phyloP scores from a whole-genome alignment of 2,888 invertebrate genomes.

The Drosophila paranaensis region DNA sequence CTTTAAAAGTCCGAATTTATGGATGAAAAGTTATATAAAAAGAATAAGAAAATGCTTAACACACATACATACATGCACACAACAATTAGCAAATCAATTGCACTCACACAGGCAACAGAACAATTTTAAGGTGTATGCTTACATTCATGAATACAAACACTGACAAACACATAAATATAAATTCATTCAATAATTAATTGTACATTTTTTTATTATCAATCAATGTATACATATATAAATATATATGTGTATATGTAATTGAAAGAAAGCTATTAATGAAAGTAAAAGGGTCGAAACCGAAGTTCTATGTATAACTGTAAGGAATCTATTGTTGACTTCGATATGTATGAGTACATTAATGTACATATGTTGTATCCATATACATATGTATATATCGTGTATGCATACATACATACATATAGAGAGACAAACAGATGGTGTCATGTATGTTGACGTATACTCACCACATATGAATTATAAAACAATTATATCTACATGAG shows the following conservation, averaged over 20 bases:
- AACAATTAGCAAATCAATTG: slow-evolving; percentile 65
- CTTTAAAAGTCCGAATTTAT: slow-evolving; percentile 82
- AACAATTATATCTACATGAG: slow-evolving; percentile 21
- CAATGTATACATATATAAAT: slow-evolving; percentile 36
- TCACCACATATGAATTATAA: slow-evolving; percentile 52
- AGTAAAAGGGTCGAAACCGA: slow-evolving; percentile 20
- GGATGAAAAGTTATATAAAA: slow-evolving; percentile 45
- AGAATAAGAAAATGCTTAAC: slow-evolving; percentile 24
- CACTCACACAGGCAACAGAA: slow-evolving; percentile 37
- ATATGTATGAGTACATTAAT: slow-evolving; percentile 12
- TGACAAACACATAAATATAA: slow-evolving; percentile 36
- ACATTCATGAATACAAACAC: slow-evolving; percentile 11
- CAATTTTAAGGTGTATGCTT: slow-evolving; percentile 36
- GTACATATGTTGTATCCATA: slow-evolving; percentile 10
- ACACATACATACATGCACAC: neutral
- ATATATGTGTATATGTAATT: slow-evolving; percentile 42
- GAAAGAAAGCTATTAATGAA: slow-evolving; percentile 9
- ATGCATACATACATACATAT: neutral
- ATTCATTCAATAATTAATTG: slow-evolving; percentile 51
- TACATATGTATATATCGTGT: neutral
- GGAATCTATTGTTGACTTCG: slow-evolving; percentile 15
- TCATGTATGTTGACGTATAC: slow-evolving; percentile 55
- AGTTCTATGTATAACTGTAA: slow-evolving; percentile 31
- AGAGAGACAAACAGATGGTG: slow-evolving; percentile 31
- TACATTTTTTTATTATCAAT: slow-evolving; percentile 55